Percentiles rank a stretch among this genome's conserved stretches.
Conservation (phyloP, 2,113 vertebrate species). For the Psilopogon haemacephalus region DNA sequence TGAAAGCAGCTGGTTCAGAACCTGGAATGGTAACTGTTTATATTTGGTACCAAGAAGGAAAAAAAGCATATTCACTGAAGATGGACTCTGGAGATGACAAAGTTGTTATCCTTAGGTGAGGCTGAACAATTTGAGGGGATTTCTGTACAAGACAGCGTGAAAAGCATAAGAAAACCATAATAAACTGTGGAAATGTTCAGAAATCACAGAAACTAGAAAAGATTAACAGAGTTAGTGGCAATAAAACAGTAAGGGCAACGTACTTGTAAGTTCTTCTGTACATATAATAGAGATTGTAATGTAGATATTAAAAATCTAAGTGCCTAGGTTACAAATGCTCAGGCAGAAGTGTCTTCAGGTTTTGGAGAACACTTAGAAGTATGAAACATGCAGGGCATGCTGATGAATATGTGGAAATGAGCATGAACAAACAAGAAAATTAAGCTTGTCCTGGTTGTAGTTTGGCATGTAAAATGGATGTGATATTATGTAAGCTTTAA, state of each 20-base stretch:
- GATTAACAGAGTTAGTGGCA: not conserved
- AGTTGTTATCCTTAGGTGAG: not conserved
- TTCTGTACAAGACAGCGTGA: not conserved
- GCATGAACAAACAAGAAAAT: not conserved
- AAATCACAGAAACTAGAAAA: not conserved
- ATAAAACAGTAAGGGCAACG: not conserved
- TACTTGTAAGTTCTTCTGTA: not conserved
- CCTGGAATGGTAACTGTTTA: not conserved
- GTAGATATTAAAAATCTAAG: not conserved
- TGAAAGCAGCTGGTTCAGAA: not conserved
- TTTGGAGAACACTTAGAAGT: not conserved
- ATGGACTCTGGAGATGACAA: not conserved
- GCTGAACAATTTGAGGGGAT: not conserved
- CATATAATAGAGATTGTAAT: not conserved
- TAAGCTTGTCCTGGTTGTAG: not conserved
- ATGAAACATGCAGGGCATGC: not conserved
- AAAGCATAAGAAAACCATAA: not conserved
- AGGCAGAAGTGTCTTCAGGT: not conserved
- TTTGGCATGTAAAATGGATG: not conserved
- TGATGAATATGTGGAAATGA: not conserved
- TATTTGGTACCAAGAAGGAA: not conserved
- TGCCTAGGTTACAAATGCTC: not conserved
- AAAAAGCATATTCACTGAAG: not conserved
- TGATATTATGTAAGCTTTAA: not conserved
- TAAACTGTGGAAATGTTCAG: not conserved